phyloP scores from a whole-genome alignment of 2,113 vertebrate genomes.

The Salvelinus alpinus region DNA sequence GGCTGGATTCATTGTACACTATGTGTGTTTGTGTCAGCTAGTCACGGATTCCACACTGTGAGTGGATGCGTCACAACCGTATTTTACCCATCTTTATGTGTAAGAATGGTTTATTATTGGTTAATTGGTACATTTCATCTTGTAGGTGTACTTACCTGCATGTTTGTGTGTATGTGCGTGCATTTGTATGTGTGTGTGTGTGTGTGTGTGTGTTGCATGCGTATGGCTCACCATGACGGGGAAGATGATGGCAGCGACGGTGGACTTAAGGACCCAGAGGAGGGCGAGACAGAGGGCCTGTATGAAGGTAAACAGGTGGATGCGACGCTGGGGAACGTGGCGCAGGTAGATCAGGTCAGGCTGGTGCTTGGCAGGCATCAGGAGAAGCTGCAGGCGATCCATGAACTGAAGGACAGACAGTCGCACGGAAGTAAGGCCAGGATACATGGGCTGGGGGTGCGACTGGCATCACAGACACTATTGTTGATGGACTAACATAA shows the following conservation, averaged over 20 bases:
- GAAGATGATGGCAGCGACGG: slow-evolving; percentile 95
- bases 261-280: slow-evolving; percentile 97
- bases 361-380: slow-evolving; percentile 98
- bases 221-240: slow-evolving; percentile 90
- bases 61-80: too few relatives aligned
- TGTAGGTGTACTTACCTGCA: not conserved
- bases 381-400: slow-evolving; percentile 92
- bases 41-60: not conserved
- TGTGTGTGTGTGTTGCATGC: not conserved
- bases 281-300: slow-evolving; percentile 90
- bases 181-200: too few relatives aligned
- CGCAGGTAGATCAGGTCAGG: slow-evolving; percentile 98
- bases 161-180: too few relatives aligned
- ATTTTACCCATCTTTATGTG: too few relatives aligned
- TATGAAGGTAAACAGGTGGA: slow-evolving; percentile 97
- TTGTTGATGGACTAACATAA: too few relatives aligned
- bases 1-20: too few relatives aligned
- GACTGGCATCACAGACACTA: not conserved
- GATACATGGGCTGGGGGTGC: not conserved
- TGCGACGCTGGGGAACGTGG: slow-evolving; percentile 90
- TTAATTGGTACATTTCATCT: too few relatives aligned
- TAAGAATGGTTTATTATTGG: too few relatives aligned
- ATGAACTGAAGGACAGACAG: slow-evolving; percentile 81
- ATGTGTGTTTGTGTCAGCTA: not conserved
- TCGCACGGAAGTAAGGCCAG: not conserved